Conservation (phyloP, 2,797 vertebrate genomes). For the Acrossocheilus wenchowensis region DNA sequence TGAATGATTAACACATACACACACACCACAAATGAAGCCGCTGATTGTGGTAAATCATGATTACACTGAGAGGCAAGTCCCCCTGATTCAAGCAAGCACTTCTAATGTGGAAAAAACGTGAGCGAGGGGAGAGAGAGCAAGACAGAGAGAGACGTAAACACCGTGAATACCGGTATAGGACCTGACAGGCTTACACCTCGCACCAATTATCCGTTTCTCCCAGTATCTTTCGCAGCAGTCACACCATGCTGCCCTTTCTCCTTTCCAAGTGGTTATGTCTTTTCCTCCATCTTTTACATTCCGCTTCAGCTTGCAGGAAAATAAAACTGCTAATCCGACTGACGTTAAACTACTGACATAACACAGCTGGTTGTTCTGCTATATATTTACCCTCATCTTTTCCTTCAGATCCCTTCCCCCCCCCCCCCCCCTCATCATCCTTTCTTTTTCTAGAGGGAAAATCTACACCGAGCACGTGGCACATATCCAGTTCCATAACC, state of each 20-base stretch:
- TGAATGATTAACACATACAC: conserved; percentile 30
- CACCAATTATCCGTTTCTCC: conserved; percentile 34
- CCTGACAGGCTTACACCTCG: conserved; percentile 33
- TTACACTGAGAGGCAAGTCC: conserved; percentile 23
- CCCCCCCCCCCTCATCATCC: neutral
- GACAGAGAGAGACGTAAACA: conserved; percentile 6
- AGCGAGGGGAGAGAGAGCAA: neutral
- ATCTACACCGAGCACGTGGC: conserved; percentile 34
- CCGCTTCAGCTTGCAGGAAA: neutral
- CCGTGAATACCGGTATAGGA: conserved; percentile 13
- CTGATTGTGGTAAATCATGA: conserved; percentile 45
- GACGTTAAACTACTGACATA: conserved; percentile 31
- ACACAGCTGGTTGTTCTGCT: conserved; percentile 27
- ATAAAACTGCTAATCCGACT: conserved; percentile 32
- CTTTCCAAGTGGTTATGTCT: conserved; percentile 11
- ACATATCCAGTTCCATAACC: conserved; percentile 49
- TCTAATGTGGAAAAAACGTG: conserved; percentile 28
- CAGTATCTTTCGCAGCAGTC: conserved; percentile 27
- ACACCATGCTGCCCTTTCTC: conserved; percentile 9
- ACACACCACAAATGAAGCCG: neutral
- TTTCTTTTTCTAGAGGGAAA: conserved; percentile 36
- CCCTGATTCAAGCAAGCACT: neutral
- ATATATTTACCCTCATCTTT: conserved; percentile 31
- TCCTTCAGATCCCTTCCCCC: conserved; percentile 24
- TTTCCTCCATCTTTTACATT: conserved; percentile 1